Conservation (phyloP, 2,888 invertebrate species). For the Platycnemis pennipes region DNA sequence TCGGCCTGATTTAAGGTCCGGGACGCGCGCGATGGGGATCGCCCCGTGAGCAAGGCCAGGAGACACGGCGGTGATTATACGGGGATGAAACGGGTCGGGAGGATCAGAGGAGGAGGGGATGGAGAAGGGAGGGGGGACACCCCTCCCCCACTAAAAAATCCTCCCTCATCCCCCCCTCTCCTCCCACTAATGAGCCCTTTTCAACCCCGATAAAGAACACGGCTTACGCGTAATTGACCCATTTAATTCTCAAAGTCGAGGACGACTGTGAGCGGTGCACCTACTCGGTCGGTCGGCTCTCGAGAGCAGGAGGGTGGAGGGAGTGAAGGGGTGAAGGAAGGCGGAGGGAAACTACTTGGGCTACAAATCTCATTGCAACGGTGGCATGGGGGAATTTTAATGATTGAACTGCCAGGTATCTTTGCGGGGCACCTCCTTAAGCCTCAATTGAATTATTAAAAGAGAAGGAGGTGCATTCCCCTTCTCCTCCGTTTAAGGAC, state of each 20-base stretch:
- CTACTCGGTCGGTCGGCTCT: no score
- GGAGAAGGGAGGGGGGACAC: not conserved
- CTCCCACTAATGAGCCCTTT: not conserved
- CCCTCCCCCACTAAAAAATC: not conserved
- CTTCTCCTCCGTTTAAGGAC: not conserved
- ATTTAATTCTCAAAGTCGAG: slow-evolving; percentile 16
- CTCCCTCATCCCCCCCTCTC: not conserved
- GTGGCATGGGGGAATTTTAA: not conserved
- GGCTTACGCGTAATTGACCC: not conserved
- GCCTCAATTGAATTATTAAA: slow-evolving; percentile 32
- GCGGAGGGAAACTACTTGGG: not conserved
- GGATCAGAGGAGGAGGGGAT: not conserved
- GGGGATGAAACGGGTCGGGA: not conserved
- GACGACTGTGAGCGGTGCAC: not conserved
- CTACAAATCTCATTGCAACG: slow-evolving; percentile 5
- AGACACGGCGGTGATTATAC: not conserved
- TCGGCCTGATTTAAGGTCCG: not conserved
- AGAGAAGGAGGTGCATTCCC: not conserved
- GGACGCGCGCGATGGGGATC: not conserved
- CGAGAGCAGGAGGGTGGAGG: not conserved
- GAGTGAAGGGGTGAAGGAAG: not conserved
- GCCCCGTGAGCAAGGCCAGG: not conserved
- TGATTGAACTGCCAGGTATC: not conserved
- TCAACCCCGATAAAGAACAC: slow-evolving; percentile 20
- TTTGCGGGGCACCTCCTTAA: not conserved